Base-by-base conservation (phyloP, 1,140 invertebrate genomes). In the Dermatophagoides farinae region DNA sequence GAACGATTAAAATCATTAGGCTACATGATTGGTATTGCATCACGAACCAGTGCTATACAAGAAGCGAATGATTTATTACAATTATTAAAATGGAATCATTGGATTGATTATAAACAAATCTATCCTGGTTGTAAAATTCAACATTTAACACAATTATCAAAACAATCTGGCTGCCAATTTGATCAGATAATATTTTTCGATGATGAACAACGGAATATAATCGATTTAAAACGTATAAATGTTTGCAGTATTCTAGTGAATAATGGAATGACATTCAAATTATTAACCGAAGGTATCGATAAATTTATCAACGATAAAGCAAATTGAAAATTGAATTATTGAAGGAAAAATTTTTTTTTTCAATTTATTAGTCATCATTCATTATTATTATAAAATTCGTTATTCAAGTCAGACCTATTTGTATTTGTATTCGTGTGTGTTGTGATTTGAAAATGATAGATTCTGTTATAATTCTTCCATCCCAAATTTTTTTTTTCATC, bases 51-150 rank as follows among this genome's bases (percentile, higher is more conserved):
- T 44, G 78, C 80, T 72, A 76, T 78, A 58, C 61, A 72, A 43
- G 82, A 79, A 49, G 84, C 83, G 1, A 74, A 79, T 59, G 75
- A 82, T 64, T 71, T 86, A 22, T 62, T 84, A 8, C 62, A 78
- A 18, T 70, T 84, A 38, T 82, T 84, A 68, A 75, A 75, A 37
- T 85, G 83, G 82, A 71, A 82, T 18, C 75, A 80, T 65, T 85
- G 79, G 71, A 80, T 86, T 66, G 73, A 73, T 18, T 81, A 80
- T 65, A 78, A 78, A 68, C 79, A 86, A 73, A 85, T 86, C 62
- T 85, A 82, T 74, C 82, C 83, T 39, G 83, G 82, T 18, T 73
- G 69, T 59, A 85, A 86, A 76, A 71, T 25, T 6, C 9, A 1
- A 16, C 62, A 63, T 37, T 49, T 63, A 12, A 51, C 23, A 1